Evolutionary conservation across 2,888 invertebrate species (phyloP).

Genomic region (Tyria jacobaeae): DNA sequence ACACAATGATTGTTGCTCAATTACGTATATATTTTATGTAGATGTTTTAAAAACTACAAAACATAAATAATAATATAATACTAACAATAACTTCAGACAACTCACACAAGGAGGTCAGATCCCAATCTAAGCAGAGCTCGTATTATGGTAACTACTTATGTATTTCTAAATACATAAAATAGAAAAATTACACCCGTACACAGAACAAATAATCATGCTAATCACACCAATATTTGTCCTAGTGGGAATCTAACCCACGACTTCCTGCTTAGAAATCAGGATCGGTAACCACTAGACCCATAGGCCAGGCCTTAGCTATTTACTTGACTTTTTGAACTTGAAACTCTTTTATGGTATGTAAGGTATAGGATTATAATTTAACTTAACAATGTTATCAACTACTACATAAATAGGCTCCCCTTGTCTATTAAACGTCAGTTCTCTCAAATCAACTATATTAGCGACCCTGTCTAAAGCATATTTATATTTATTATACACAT

Average conservation of each 20-base stretch:
- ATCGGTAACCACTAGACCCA: no score
- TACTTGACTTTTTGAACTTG: not conserved
- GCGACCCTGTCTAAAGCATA: constrained; percentile 72
- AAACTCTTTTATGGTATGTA: constrained; percentile 37
- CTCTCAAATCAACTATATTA: constrained; percentile 63
- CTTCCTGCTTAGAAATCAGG: no score
- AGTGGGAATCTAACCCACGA: not conserved
- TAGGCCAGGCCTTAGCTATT: no score
- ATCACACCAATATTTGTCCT: not conserved
- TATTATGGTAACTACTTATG: no score
- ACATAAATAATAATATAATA: not conserved
- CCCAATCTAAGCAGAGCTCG: no score
- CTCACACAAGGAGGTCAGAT: no score
- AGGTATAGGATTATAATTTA: constrained; percentile 58
- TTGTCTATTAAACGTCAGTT: constrained; percentile 65
- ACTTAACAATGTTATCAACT: constrained; percentile 66
- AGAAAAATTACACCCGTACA: not conserved
- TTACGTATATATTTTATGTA: no score
- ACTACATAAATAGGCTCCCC: constrained; percentile 73
- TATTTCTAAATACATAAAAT: no score
- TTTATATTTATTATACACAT: constrained; percentile 76
- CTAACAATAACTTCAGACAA: no score
- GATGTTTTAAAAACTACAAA: not conserved
- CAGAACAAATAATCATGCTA: not conserved
- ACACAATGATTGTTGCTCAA: no score